Conservation (phyloP, 2,797 vertebrate genomes). For the Chelon labrosus region DNA sequence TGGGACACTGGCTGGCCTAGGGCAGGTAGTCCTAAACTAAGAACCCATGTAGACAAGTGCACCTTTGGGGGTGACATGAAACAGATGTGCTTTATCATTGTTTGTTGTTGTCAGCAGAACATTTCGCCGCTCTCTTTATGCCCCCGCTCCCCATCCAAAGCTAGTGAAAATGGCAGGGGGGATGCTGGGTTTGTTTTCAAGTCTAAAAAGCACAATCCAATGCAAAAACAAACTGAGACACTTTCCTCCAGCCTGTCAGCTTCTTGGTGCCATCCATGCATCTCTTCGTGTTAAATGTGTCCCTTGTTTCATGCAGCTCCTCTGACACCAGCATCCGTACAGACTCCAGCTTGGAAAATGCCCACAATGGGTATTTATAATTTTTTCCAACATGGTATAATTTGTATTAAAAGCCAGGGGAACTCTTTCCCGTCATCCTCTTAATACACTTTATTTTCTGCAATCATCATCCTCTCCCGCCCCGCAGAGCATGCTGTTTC, state of each 20-base stretch:
- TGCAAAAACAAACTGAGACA: constrained; percentile 42
- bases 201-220: constrained; percentile 52
- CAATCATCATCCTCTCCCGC: constrained; percentile 29
- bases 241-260: constrained; percentile 62
- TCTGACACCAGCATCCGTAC: constrained; percentile 39
- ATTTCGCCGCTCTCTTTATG: constrained; percentile 11
- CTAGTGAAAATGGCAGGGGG: constrained; percentile 17
- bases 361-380: constrained; percentile 50
- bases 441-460: constrained; percentile 27
- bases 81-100: constrained; percentile 52
- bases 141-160: neutral
- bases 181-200: constrained; percentile 27
- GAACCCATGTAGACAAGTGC: constrained; percentile 61
- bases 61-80: constrained; percentile 48
- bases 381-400: constrained; percentile 36
- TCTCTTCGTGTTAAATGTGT: constrained; percentile 55
- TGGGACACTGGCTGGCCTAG: constrained; percentile 70
- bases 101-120: constrained; percentile 48
- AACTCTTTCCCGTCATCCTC: constrained; percentile 25
- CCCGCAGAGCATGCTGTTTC: constrained; percentile 17
- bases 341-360: constrained; percentile 44
- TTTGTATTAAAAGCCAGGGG: constrained; percentile 50
- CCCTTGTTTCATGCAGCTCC: constrained; percentile 67
- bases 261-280: constrained; percentile 48
- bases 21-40: constrained; percentile 65